phyloP scores from a whole-genome alignment of 2,113 vertebrate species.

The Oxygymnocypris stewartii region DNA sequence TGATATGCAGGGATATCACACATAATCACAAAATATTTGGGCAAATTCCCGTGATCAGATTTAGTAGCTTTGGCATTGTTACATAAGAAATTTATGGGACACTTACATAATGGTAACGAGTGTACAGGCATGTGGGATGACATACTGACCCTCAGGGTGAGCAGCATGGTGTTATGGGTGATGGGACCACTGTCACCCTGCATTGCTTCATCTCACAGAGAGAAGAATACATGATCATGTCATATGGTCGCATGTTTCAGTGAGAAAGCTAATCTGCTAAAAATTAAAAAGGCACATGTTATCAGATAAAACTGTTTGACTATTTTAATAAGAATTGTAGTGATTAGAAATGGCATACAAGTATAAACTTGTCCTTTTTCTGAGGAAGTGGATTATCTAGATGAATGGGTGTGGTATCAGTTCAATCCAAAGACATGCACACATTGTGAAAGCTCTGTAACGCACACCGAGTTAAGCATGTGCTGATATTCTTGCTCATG shows the following conservation, averaged over 20 bases:
- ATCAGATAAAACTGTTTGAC: not conserved
- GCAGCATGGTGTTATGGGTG: constrained; percentile 16
- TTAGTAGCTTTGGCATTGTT: constrained; percentile 6
- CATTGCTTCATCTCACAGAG: constrained; percentile 9
- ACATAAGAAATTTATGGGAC: constrained; percentile 26
- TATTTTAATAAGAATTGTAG: not conserved
- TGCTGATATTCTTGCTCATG: constrained; percentile 17
- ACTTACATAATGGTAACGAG: not conserved
- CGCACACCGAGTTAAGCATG: not conserved
- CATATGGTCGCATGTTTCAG: not conserved
- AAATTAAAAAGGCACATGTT: not conserved
- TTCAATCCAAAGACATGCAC: not conserved
- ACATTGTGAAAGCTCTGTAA: constrained; percentile 15
- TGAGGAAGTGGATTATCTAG: not conserved
- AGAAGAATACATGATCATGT: constrained; percentile 2
- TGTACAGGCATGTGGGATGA: not conserved
- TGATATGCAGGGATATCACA: not conserved
- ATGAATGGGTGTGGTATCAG: not conserved
- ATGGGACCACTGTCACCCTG: constrained; percentile 8
- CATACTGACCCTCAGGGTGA: constrained; percentile 32
- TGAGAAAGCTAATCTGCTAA: too few relatives aligned
- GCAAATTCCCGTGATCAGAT: constrained; percentile 15
- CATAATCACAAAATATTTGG: not conserved
- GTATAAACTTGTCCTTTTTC: not conserved
- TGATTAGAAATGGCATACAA: not conserved